Evolutionary conservation across 2,888 invertebrate species (phyloP).

Genomic region (Agrilus biguttatus): DNA sequence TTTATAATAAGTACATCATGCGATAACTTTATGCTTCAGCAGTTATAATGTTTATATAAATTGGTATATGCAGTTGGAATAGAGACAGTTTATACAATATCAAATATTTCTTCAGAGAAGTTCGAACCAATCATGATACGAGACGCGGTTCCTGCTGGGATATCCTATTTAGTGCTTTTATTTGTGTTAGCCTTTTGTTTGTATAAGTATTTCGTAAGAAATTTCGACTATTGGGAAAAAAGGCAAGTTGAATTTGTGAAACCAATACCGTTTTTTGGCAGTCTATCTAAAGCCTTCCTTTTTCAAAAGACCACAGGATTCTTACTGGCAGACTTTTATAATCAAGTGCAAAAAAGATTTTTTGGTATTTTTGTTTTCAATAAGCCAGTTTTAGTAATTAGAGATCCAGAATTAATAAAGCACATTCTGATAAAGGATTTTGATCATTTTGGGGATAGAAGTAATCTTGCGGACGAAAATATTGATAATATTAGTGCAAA

Average conservation of each 20-base stretch:
- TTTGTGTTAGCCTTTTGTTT: too few relatives aligned
- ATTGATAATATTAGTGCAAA: slow-evolving; percentile 30
- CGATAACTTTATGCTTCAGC: too few relatives aligned
- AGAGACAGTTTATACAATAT: too few relatives aligned
- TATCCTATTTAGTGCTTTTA: too few relatives aligned
- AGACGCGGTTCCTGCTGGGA: too few relatives aligned
- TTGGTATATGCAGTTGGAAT: too few relatives aligned
- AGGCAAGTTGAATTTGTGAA: slow-evolving; percentile 24
- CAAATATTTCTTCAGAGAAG: too few relatives aligned
- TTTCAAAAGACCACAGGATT: slow-evolving; percentile 21
- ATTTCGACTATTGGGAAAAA: slow-evolving; percentile 30
- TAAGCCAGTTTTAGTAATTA: slow-evolving; percentile 32
- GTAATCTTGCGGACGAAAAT: slow-evolving; percentile 26
- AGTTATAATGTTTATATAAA: too few relatives aligned
- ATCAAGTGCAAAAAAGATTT: slow-evolving; percentile 16
- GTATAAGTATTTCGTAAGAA: too few relatives aligned
- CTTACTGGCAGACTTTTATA: slow-evolving; percentile 19
- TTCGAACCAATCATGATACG: too few relatives aligned
- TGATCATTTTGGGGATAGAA: slow-evolving; percentile 32
- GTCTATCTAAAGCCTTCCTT: slow-evolving; percentile 24
- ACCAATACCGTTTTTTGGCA: slow-evolving; percentile 30
- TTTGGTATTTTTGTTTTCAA: slow-evolving; percentile 36
- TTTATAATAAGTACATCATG: too few relatives aligned
- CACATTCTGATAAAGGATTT: slow-evolving; percentile 34
- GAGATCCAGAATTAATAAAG: slow-evolving; percentile 34